Conservation (phyloP, 1,140 invertebrate species). For the Drosophila sucinea region DNA sequence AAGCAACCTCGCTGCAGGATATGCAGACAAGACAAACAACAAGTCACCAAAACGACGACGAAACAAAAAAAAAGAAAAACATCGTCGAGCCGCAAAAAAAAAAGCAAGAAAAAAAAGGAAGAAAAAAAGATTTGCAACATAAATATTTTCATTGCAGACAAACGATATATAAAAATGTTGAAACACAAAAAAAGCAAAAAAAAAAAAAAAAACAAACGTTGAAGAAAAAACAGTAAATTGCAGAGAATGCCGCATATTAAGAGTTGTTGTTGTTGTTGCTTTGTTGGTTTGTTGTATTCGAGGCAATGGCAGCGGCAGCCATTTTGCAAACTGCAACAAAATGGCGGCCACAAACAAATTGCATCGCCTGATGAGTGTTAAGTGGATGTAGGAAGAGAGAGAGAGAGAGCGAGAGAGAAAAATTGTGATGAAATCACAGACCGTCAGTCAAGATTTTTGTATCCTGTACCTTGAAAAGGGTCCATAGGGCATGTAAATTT, state of each 20-base stretch:
- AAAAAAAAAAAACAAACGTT: constrained; percentile 33
- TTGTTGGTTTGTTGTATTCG: constrained; percentile 18
- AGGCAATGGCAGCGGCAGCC: constrained; percentile 46
- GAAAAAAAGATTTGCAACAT: constrained; percentile 66
- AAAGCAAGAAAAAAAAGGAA: background rate
- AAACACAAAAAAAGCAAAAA: constrained; percentile 11
- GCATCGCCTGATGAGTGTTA: constrained; percentile 64
- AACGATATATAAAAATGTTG: constrained; percentile 60
- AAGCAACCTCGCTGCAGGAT: constrained; percentile 66
- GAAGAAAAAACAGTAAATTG: constrained; percentile 12
- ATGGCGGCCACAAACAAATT: constrained; percentile 70
- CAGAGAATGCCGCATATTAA: constrained; percentile 71
- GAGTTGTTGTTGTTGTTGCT: constrained; percentile 59
- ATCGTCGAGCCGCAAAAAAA: constrained; percentile 59
- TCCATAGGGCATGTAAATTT: background rate
- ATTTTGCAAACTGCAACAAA: constrained; percentile 72
- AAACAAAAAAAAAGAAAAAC: constrained; percentile 60
- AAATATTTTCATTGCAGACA: constrained; percentile 71
- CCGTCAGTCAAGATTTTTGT: constrained; percentile 34
- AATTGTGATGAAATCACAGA: constrained; percentile 33
- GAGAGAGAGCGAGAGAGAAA: constrained; percentile 19
- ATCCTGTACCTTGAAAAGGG: background rate
- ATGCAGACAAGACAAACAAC: constrained; percentile 80
- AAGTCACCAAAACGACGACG: constrained; percentile 67
- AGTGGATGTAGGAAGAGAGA: constrained; percentile 38